Percentiles rank a stretch among this genome's conserved stretches.
These are phyloP conservation scores for Drosophila emarginata DNA, from an alignment of 2,888 invertebrate species.

Conservation along the genomic window DNA sequence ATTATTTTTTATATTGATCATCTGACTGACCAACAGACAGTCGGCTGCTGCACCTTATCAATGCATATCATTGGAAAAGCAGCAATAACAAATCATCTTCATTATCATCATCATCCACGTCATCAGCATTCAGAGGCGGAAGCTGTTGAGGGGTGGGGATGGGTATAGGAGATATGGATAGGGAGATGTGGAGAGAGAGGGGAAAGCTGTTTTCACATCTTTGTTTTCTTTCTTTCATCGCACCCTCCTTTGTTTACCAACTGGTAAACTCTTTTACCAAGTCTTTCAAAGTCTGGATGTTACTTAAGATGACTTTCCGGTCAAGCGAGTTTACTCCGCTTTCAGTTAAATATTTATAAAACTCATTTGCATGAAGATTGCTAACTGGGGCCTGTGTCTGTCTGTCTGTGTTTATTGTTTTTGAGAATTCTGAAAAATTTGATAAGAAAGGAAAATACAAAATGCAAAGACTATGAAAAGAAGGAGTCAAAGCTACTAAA, in stretches of 20 bases:
- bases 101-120: background rate
- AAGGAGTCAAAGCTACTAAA: background rate
- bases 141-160: background rate
- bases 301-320: constrained; percentile 57
- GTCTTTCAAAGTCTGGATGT: constrained; percentile 18
- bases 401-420: constrained; percentile 2
- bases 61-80: background rate
- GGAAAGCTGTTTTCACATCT: constrained; percentile 10
- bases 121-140: background rate
- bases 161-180: background rate
- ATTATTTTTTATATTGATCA: background rate
- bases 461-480: background rate
- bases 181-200: background rate
- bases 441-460: background rate
- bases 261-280: background rate
- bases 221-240: constrained; percentile 4
- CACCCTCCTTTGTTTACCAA: constrained; percentile 2
- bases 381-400: background rate
- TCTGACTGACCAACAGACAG: background rate
- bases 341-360: constrained; percentile 55
- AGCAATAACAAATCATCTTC: background rate
- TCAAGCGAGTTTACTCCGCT: constrained; percentile 56
- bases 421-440: background rate
- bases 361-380: constrained; percentile 39
- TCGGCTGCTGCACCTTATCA: background rate